Evolutionary conservation across 2,797 vertebrate genomes (phyloP).

Genomic region (Rhabdomys pumilio): DNA sequence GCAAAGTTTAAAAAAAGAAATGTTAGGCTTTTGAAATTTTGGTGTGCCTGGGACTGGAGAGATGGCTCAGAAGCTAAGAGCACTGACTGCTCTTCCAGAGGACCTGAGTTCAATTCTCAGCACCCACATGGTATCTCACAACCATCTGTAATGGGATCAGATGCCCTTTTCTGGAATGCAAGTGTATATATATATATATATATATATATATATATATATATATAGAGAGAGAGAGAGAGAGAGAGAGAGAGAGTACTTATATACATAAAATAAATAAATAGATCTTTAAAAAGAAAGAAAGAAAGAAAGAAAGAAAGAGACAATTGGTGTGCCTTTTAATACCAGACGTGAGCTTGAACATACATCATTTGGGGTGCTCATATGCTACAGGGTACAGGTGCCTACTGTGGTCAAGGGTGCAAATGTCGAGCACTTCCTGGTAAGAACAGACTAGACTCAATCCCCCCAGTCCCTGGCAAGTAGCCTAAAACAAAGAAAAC

Average conservation of each 20-base stretch:
- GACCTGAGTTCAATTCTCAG: neutral
- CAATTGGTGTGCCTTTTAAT: neutral
- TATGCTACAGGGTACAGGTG: accelerated
- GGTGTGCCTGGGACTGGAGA: neutral
- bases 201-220: too few relatives aligned
- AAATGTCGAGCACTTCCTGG: neutral
- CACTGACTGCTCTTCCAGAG: neutral
- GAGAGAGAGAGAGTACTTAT: too few relatives aligned
- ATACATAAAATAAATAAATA: neutral
- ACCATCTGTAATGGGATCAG: neutral
- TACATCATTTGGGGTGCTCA: neutral
- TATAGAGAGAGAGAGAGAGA: too few relatives aligned
- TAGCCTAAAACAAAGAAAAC: neutral
- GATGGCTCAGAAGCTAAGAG: neutral
- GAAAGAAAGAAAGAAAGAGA: too few relatives aligned
- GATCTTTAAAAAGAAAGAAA: neutral
- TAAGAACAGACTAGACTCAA: too few relatives aligned
- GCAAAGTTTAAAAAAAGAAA: neutral
- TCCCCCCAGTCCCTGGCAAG: neutral
- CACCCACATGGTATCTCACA: neutral
- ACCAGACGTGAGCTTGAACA: neutral
- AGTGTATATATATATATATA: neutral
- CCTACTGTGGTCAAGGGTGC: accelerated
- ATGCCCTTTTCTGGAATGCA: neutral
- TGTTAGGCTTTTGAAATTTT: neutral